Evolutionary conservation across 2,797 vertebrate species (phyloP), one percentile per base, ranked within the genome.

Genomic region (Argya squamiceps): DNA sequence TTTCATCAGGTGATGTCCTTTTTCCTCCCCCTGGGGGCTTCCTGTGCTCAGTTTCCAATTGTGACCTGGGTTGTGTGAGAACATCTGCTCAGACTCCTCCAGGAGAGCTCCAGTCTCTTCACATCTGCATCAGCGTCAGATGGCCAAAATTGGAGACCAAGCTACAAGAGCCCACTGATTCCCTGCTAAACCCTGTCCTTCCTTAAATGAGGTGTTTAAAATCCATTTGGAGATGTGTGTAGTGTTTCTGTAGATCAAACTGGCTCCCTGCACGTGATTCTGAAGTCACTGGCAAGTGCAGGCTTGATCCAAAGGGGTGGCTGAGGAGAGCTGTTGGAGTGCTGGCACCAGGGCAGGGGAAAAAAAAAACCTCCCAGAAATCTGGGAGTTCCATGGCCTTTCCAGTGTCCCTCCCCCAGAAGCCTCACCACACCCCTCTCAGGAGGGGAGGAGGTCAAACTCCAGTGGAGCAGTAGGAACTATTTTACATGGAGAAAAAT

Each of bases 1-100:
- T 94, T 96, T 96, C 95, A 58, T 82, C 71, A 77, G 65, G 70
- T 90, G 83, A 53, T 81, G 47, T 73, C 79, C 59, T 93, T 95
- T 96, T 92, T 59, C 4, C 89, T 77, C 50, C 91, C 71, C 63
- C 79, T 27, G 79, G 80, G 88, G 88, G 71, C 69, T 92, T 93
- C 74, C 80, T 93, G 24, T 3, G 1, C 68, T 94, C 86, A 44
- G 32, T 94, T 97, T 96, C 85, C 78, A 92, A 16, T 65, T 53
- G 74, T 50, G 73, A 58, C 34, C 89, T 73, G n/a, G 58, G 39
- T 41, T 74, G 75, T 81, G 93, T 11, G 6, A 83, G 76, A 93
- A 65, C 73, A 73, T 9, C 81, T 94, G 89, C 88, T 96, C 92
- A 86, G 50, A 94, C 23, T 77, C 67, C 21, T 77, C 67, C 21